Base-by-base conservation (phyloP, 2,888 invertebrate species). In the Tillus elongatus region DNA sequence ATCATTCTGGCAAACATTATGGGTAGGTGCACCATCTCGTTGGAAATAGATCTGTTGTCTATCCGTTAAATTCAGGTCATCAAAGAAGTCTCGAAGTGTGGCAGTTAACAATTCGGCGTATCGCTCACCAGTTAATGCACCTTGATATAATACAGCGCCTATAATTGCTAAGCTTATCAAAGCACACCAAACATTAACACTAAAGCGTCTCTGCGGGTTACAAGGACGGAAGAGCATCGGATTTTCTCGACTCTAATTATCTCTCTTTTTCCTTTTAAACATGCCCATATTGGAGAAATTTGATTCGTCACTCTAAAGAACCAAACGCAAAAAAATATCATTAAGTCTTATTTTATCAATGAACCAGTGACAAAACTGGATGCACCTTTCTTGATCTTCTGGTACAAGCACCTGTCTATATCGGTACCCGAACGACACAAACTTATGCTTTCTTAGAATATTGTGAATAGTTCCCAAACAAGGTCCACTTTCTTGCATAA, bases 401-500 rank as follows among this genome's bases (percentile, higher is more conserved):
- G 24, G 24, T 19, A 19, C 24, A 6, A 19, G 24, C 24, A 19
- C n/a, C 24, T 19, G n/a, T 19, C 6, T n/a, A 19, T 6, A n/a
- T 19, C 24, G 6, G 6, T 19, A 19, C 24, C 24, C n/a, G 6
- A 8, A 19, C 6, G 24, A n/a, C n/a, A 29, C 30, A 29, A 29
- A 29, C 30, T 29, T 29, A 29, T 29, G 30, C 30, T 29, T 29
- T 29, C n/a, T 29, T 10, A 29, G 30, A 29, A 29, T 29, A 29
- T 10, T 29, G 11, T 29, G 30, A 29, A 29, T 29, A 29, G 30
- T 29, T 29, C 30, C 30, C 30, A 29, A 10, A n/a, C 6, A 19
- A 8, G n/a, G 30, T 29, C 30, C 12, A 29, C 4, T 29, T 29
- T 29, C 6, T 29, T 29, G 30, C 30, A 29, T 29, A 8, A 29